Conservation (phyloP, 1,140 invertebrate genomes). For the Drosophila paulistorum region DNA sequence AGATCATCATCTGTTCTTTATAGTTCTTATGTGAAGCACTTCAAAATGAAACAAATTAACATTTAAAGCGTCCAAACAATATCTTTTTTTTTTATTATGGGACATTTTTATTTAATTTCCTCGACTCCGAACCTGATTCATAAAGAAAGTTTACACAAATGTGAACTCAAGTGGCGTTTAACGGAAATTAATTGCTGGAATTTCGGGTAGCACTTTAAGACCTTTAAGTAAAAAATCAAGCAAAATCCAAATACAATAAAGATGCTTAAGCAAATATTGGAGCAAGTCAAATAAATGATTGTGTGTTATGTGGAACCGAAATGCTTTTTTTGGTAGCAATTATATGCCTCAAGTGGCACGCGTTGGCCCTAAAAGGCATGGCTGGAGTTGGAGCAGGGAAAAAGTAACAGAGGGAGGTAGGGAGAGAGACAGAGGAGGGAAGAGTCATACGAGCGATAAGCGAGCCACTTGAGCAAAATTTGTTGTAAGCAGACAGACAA, state of each 20-base stretch:
- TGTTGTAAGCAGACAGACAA: slow-evolving; percentile 46
- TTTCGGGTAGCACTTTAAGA: slow-evolving; percentile 17
- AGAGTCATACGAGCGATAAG: slow-evolving; percentile 12
- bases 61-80: too few relatives aligned
- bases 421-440: too few relatives aligned
- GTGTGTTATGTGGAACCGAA: slow-evolving; percentile 5
- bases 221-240: not conserved
- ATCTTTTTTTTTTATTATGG: too few relatives aligned
- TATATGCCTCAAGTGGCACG: slow-evolving; percentile 54
- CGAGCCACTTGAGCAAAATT: slow-evolving; percentile 47
- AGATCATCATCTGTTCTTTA: too few relatives aligned
- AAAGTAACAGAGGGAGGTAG: too few relatives aligned
- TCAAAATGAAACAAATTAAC: too few relatives aligned
- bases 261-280: slow-evolving; percentile 48
- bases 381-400: slow-evolving; percentile 9
- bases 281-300: slow-evolving; percentile 31
- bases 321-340: slow-evolving; percentile 40
- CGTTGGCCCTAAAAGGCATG: slow-evolving; percentile 25
- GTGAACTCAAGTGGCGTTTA: slow-evolving; percentile 36
- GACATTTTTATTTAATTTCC: not conserved
- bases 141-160: slow-evolving; percentile 36
- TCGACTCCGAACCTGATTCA: slow-evolving; percentile 12
- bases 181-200: slow-evolving; percentile 48
- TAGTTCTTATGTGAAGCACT: too few relatives aligned
- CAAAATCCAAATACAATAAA: slow-evolving; percentile 15